These are phyloP conservation scores for Caenorhabditis imperialis DNA, from an alignment of 2,888 invertebrate genomes.

Conservation along the genomic window DNA sequence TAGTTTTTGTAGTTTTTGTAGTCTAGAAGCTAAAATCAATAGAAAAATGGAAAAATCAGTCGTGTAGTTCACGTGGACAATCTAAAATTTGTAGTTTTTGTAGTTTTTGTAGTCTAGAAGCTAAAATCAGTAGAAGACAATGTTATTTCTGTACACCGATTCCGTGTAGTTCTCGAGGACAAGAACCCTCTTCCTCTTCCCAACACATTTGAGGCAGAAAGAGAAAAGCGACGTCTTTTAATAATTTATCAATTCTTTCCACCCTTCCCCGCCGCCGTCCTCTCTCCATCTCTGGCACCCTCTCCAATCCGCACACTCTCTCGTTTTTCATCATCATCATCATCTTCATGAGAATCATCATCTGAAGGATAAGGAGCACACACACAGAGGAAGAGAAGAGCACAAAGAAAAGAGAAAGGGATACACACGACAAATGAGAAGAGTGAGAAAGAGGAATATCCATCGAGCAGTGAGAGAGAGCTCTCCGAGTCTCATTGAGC, in stretches of 20 bases:
- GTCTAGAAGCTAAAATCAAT: too few relatives aligned
- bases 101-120: too few relatives aligned
- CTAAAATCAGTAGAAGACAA: too few relatives aligned
- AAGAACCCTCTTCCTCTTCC: slow-evolving; percentile 2
- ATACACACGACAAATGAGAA: neutral
- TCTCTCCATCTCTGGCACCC: slow-evolving; percentile 5
- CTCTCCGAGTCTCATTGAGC: too few relatives aligned
- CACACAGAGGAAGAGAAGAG: neutral
- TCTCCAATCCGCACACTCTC: neutral
- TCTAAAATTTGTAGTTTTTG: too few relatives aligned
- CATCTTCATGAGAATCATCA: neutral
- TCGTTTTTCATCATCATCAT: neutral
- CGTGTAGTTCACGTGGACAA: too few relatives aligned
- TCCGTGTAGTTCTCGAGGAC: too few relatives aligned
- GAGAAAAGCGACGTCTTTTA: slow-evolving; percentile 42
- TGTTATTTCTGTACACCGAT: too few relatives aligned
- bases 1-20: too few relatives aligned
- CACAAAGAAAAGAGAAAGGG: neutral
- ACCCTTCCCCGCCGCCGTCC: too few relatives aligned
- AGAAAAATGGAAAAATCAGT: too few relatives aligned
- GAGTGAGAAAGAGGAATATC: neutral
- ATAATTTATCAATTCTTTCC: slow-evolving; percentile 45
- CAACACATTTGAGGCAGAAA: neutral
- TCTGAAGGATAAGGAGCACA: neutral
- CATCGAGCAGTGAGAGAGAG: neutral